Conservation (phyloP, 2,888 invertebrate genomes). For the Chaetoderma sp. region DNA sequence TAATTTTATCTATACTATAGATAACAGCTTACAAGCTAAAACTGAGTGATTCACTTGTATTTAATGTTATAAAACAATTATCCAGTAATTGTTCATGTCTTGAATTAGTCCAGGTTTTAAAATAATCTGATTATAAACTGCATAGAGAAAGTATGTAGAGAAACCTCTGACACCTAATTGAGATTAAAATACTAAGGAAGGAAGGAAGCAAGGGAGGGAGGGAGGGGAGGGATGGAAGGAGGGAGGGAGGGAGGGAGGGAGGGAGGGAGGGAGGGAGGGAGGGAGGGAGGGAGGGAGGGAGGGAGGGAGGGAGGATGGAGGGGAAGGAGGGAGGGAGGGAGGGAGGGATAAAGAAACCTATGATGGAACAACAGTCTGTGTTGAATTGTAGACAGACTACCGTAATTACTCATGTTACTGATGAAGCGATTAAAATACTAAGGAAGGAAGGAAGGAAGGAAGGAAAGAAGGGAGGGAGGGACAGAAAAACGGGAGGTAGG, state of each 20-base stretch:
- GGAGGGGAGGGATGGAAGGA: no score
- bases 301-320: not conserved
- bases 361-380: no score
- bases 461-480: conserved; percentile 9
- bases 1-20: not conserved
- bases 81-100: not conserved
- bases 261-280: not conserved
- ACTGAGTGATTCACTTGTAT: not conserved
- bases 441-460: no score
- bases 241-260: not conserved
- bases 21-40: not conserved
- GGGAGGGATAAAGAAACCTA: not conserved
- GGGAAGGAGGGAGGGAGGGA: no score
- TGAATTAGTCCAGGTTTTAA: not conserved
- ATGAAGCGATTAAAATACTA: no score
- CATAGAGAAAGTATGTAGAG: not conserved
- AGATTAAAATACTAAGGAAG: not conserved
- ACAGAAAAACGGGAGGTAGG: conserved; percentile 10
- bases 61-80: not conserved
- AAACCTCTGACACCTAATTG: not conserved
- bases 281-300: not conserved
- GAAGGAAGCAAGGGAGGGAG: not conserved
- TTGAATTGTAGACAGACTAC: no score
- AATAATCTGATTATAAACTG: not conserved
- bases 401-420: no score